Conservation (phyloP, 2,797 vertebrate species). For the Esox masquinongy region DNA sequence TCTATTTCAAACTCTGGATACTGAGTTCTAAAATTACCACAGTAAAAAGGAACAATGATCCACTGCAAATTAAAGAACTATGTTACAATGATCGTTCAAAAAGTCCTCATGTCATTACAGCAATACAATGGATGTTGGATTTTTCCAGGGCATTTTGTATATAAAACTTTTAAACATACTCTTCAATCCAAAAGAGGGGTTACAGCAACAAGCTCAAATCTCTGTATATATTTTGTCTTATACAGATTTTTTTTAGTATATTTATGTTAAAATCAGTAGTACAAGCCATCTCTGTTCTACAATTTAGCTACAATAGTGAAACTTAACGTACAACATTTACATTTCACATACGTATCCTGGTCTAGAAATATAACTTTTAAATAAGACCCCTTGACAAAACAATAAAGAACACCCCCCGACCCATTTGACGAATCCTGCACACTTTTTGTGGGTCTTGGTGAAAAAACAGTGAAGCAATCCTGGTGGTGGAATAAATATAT, state of each 20-base stretch:
- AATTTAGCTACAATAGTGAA: conserved; percentile 86
- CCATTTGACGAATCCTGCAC: background rate
- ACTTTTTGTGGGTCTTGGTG: conserved; percentile 2
- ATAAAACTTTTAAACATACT: conserved; percentile 72
- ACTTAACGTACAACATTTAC: conserved; percentile 86
- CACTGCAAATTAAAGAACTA: conserved; percentile 88
- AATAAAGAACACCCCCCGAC: conserved; percentile 25
- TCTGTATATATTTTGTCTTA: conserved; percentile 70
- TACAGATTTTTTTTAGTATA: conserved; percentile 79
- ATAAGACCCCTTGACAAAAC: conserved; percentile 71
- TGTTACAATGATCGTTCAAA: conserved; percentile 81
- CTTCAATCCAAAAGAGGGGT: conserved; percentile 76
- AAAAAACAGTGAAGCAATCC: background rate
- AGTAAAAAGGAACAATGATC: conserved; percentile 88
- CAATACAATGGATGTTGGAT: conserved; percentile 78
- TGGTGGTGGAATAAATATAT: background rate
- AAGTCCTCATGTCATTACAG: conserved; percentile 73
- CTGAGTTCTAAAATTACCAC: conserved; percentile 89
- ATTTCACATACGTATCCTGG: conserved; percentile 80
- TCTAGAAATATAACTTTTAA: conserved; percentile 82
- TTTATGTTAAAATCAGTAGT: conserved; percentile 90
- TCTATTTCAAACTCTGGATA: conserved; percentile 82
- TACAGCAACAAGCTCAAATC: conserved; percentile 84
- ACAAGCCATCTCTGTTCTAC: conserved; percentile 90
- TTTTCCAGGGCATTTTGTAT: conserved; percentile 55